These are phyloP conservation scores for Chloroceryle inda DNA, from an alignment of 2,797 vertebrate species.

Conservation along the genomic window DNA sequence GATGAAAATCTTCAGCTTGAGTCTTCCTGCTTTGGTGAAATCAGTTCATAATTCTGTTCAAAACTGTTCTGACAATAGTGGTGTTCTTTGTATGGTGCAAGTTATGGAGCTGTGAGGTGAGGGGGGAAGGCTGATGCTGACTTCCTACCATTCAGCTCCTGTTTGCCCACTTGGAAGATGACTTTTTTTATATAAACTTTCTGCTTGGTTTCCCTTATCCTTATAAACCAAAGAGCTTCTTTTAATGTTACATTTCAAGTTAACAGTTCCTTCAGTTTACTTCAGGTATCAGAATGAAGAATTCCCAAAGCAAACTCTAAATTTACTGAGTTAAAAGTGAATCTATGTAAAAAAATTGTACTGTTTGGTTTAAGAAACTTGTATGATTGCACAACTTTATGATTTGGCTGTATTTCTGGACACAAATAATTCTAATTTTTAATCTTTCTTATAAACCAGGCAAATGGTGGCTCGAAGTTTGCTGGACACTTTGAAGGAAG, in stretches of 20 bases:
- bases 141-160: neutral
- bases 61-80: neutral
- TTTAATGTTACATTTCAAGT: neutral
- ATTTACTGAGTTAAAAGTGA: neutral
- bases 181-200: neutral
- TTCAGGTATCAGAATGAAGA: neutral
- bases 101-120: neutral
- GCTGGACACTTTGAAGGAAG: slow-evolving; percentile 90
- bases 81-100: neutral
- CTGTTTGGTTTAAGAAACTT: neutral
- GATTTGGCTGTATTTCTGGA: neutral
- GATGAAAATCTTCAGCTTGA: neutral
- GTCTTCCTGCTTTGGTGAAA: neutral
- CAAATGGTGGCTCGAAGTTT: slow-evolving; percentile 94
- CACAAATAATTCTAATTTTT: slow-evolving; percentile 50
- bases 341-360: neutral
- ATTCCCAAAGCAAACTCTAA: neutral
- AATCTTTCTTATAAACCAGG: slow-evolving; percentile 77
- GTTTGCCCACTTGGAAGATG: neutral
- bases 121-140: neutral
- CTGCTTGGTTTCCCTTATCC: neutral
- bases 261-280: neutral
- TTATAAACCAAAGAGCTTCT: neutral
- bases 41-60: neutral
- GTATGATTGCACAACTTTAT: neutral